Evolutionary conservation across 1,140 invertebrate species (phyloP), one percentile per base, ranked within the genome.

Genomic region (Myzus persicae): DNA sequence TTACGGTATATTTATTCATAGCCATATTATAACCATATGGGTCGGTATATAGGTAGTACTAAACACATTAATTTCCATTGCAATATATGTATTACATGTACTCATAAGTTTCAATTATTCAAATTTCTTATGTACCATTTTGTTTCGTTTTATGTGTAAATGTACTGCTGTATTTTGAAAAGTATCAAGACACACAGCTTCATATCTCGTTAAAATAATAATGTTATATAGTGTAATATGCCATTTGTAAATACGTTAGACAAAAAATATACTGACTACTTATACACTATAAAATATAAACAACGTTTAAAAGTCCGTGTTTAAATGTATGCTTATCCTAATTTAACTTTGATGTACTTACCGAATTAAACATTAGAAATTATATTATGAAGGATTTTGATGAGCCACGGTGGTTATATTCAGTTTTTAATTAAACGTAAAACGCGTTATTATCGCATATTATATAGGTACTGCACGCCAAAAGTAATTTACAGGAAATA

Each of bases 311-410:
- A 87, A 87, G n/a, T 6, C 8, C 20, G 5, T 22, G 42, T 87
- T 48, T 87, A n/a, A 48, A 36, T 46, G 36, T 36, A 46, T n/a
- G 44, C 1, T 48, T 87, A 87, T 8, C 31, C 42, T 87, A 87
- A 87, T 87, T 46, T 46, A 87, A 87, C 85, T 87, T 87, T 46
- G 44, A 87, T 87, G 42, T 46, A 87, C 24, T n/a, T 46, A 36
- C 22, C 42, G 31, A 87, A 87, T 87, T 48, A 44, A 48, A 36
- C 85, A 87, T 87, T 87, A 42, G 14, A 46, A n/a, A 46, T 46
- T n/a, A n/a, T 26, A 84, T 31, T 5, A 20, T 14, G 82, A 42
- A 42, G 84, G 84, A 46, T 46, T 44, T 87, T 87, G 24, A 87
- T 87, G 84, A 87, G 84, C 24, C 84, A 46, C 84, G 20, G 18